phyloP scores from a whole-genome alignment of 2,888 invertebrate genomes.

The Parasteatoda lunata region DNA sequence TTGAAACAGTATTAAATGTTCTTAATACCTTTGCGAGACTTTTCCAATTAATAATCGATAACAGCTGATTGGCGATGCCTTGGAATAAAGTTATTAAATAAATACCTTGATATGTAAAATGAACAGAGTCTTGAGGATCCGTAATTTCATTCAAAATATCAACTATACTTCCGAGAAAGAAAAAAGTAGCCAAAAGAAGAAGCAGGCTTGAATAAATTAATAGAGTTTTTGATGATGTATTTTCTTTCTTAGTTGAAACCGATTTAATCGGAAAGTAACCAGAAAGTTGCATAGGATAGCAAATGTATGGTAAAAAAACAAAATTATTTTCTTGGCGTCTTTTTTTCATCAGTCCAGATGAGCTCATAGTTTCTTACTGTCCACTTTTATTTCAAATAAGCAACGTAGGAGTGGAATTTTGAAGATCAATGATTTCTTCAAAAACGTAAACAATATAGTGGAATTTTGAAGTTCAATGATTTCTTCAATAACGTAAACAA shows the following conservation, averaged over 20 bases:
- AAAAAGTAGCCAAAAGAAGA: neutral
- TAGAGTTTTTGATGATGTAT: neutral
- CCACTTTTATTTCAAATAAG: no score
- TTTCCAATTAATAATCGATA: neutral
- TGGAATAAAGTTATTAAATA: neutral
- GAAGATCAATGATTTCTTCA: no score
- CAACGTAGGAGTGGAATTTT: no score
- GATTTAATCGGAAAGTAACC: neutral
- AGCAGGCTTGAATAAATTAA: neutral
- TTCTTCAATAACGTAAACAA: no score
- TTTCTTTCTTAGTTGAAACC: neutral
- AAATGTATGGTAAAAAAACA: neutral
- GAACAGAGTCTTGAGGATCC: neutral
- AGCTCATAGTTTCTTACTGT: no score
- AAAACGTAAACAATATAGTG: no score
- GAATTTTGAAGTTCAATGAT: no score
- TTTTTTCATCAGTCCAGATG: neutral
- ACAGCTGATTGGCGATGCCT: neutral
- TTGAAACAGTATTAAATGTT: neutral
- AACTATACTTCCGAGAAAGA: neutral
- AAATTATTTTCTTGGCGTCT: neutral
- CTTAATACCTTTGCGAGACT: neutral
- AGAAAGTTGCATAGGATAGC: neutral
- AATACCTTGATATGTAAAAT: slow-evolving; percentile 3
- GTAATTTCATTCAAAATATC: neutral